phyloP scores from a whole-genome alignment of 2,888 invertebrate species.

The Cataglyphis rosenhaueri region DNA sequence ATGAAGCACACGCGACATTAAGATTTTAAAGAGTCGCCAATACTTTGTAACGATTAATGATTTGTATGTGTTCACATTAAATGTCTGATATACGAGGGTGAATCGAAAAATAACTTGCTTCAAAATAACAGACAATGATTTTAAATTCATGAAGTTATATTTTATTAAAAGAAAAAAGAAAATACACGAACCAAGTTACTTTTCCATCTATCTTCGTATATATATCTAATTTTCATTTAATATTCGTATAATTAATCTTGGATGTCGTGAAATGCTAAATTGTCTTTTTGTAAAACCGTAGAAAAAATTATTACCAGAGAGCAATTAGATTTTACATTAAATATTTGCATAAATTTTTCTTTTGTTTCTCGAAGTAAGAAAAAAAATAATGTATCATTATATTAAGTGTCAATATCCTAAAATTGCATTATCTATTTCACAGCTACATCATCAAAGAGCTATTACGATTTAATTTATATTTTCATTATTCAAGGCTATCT shows the following conservation, averaged over 20 bases:
- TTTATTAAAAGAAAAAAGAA: no score
- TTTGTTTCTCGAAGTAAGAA: background rate
- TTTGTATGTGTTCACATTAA: background rate
- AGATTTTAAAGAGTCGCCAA: conserved; percentile 4
- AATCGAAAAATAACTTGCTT: no score
- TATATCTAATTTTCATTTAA: background rate
- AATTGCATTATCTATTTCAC: background rate
- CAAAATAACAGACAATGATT: no score
- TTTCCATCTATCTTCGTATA: no score
- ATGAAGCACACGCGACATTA: background rate
- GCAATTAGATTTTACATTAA: conserved; percentile 5
- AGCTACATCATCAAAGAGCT: background rate
- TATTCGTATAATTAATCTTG: background rate
- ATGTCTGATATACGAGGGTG: background rate
- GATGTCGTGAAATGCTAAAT: background rate
- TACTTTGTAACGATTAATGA: background rate
- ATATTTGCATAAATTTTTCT: background rate
- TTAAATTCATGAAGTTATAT: no score
- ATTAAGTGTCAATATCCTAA: background rate
- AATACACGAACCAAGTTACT: no score
- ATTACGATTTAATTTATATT: background rate
- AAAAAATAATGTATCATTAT: background rate
- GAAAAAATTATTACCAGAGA: background rate
- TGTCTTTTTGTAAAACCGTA: background rate
- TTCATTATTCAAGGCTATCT: background rate